Evolutionary conservation across 2,113 vertebrate genomes (phyloP).

Genomic region (Syngnathus scovelli): DNA sequence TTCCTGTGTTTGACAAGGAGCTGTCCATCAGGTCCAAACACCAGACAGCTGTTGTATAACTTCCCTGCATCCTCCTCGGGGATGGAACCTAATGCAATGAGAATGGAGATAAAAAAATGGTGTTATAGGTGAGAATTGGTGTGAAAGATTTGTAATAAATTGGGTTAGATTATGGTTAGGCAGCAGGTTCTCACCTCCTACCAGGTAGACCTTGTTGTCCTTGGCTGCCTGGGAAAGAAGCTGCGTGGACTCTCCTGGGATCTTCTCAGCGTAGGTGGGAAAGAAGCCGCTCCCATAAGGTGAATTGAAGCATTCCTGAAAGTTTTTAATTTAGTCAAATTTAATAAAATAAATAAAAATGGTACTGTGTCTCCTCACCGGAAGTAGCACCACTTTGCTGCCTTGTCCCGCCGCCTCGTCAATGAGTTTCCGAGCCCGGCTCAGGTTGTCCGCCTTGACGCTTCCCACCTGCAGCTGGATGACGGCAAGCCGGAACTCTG

Average conservation of each 20-base stretch:
- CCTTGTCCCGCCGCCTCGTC: slow-evolving; percentile 81
- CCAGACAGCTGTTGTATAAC: slow-evolving; percentile 86
- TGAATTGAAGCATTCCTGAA: slow-evolving; percentile 83
- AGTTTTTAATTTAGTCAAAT: neutral
- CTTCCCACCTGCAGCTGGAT: slow-evolving; percentile 83
- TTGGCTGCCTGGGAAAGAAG: slow-evolving; percentile 83
- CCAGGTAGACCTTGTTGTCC: slow-evolving; percentile 81
- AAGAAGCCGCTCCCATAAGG: slow-evolving; percentile 90
- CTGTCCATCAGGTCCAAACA: slow-evolving; percentile 87
- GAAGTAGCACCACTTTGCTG: slow-evolving; percentile 83
- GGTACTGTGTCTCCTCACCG: slow-evolving; percentile 70
- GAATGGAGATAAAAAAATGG: neutral
- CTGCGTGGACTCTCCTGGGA: slow-evolving; percentile 86
- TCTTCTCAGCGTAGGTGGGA: slow-evolving; percentile 83
- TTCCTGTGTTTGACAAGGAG: slow-evolving; percentile 88
- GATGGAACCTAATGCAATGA: slow-evolving; percentile 81
- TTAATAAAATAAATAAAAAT: no score
- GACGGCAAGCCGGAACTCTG: slow-evolving; percentile 88
- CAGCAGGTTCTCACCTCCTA: slow-evolving; percentile 80
- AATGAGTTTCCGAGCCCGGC: slow-evolving; percentile 74
- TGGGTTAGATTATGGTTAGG: neutral
- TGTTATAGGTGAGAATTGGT: no score
- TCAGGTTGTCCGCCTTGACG: slow-evolving; percentile 85
- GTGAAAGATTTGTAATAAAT: neutral
- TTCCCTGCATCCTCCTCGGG: slow-evolving; percentile 88